phyloP scores from a whole-genome alignment of 2,888 invertebrate species.

The Lamproptera curius region DNA sequence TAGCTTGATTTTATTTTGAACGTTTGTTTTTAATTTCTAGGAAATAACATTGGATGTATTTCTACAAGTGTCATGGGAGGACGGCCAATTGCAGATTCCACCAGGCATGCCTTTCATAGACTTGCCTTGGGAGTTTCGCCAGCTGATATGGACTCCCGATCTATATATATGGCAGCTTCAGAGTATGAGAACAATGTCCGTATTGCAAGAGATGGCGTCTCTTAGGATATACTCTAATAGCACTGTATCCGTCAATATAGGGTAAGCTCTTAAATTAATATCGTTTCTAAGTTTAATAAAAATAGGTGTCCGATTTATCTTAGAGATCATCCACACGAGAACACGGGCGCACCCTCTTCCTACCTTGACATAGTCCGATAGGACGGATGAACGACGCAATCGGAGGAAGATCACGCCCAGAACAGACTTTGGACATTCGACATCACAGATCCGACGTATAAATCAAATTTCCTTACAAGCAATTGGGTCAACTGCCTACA shows the following conservation, averaged over 20 bases:
- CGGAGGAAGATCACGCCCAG: too few species aligned
- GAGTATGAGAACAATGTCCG: conserved; percentile 79
- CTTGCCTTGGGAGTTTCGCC: conserved; percentile 80
- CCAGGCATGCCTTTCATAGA: conserved; percentile 71
- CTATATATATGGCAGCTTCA: conserved; percentile 81
- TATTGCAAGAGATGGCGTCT: conserved; percentile 81
- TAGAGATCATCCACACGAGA: too few species aligned
- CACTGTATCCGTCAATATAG: conserved; percentile 81
- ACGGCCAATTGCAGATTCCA: conserved; percentile 67
- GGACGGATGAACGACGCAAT: too few species aligned
- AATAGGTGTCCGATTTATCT: not conserved
- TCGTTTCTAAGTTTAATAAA: conserved; percentile 39
- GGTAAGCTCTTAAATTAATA: too few species aligned
- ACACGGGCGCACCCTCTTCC: too few species aligned
- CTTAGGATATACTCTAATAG: conserved; percentile 79
- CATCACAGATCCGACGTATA: too few species aligned
- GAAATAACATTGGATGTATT: conserved; percentile 82
- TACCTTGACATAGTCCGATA: too few species aligned
- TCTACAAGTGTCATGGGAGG: conserved; percentile 81
- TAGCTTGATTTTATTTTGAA: too few species aligned
- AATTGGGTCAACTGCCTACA: too few species aligned
- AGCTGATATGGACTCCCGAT: conserved; percentile 81
- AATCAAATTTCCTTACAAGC: too few species aligned
- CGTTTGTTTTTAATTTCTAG: conserved; percentile 44
- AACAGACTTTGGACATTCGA: too few species aligned